Evolutionary conservation across 1,140 invertebrate species (phyloP), one percentile per base, ranked within the genome.

Genomic region (Papilio helenus): DNA sequence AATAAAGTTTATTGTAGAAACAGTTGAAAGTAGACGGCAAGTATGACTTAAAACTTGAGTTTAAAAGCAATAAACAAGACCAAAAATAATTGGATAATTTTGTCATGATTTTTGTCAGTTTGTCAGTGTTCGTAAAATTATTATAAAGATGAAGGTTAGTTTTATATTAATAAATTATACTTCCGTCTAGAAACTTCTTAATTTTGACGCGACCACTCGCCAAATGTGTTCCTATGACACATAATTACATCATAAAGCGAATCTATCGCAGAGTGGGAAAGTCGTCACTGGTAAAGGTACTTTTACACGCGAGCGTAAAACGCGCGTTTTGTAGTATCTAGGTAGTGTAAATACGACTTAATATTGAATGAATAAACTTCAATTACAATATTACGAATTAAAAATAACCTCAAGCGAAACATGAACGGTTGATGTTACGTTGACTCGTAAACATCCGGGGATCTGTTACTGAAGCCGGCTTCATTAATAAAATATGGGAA

Each of bases 381-480:
- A 68, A 68, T 68, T 68, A 68, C 12, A 61, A 61, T 61, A 68
- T 34, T 68, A 68, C 10, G 61, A 68, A 68, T 68, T 68, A 68
- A 68, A 68, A 68, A 68, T 68, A 68, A 68, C 16, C 61, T 68
- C 12, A 29, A 68, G 23, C 61, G 26, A 29, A 34, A 68, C 26
- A 65, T 68, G 61, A 29, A 68, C 61, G 61, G 23, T 68, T 29
- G 61, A 34, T 68, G 61, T 68, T 68, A 68, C 61, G 61, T 18
- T 68, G 61, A 68, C 61, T 68, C 61, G 61, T 68, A 68, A 68
- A 68, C 61, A 68, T 68, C 61, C 61, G 26, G 61, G 26, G 61
- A 68, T 68, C 61, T 68, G 61, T 68, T 68, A 68, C 23, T 61
- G 23, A 26, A 5, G 26, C 61, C 61, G 23, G 61, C 26, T 68